phyloP scores from a whole-genome alignment of 1,140 invertebrate species.

The Trypoxylus dichotomus region DNA sequence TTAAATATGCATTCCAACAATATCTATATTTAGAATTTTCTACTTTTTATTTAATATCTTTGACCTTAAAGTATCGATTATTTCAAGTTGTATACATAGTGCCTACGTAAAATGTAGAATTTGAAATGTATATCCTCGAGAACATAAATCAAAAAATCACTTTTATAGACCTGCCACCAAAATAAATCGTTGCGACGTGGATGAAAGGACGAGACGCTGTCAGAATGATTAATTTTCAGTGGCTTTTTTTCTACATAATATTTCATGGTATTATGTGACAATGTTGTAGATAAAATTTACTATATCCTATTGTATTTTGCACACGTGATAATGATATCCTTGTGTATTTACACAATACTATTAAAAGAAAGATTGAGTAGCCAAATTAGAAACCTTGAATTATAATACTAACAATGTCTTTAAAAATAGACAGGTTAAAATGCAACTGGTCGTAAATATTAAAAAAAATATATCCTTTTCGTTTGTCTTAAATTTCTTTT shows the following conservation, averaged over 20 bases:
- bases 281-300: not conserved
- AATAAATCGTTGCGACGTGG: too few species aligned
- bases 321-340: not conserved
- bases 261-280: not conserved
- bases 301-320: not conserved
- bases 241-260: not conserved
- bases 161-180: too few species aligned
- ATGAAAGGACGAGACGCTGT: too few species aligned
- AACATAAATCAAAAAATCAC: too few species aligned
- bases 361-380: not conserved
- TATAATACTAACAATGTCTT: not conserved
- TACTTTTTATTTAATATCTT: too few species aligned
- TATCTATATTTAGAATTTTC: too few species aligned
- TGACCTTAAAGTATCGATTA: too few species aligned
- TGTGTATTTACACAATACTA: not conserved
- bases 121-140: too few species aligned
- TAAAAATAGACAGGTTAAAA: constrained; percentile 3
- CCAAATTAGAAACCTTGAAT: not conserved
- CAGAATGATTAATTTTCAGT: not conserved
- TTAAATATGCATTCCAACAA: too few species aligned
- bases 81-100: too few species aligned
- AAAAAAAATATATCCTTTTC: not conserved
- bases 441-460: not conserved
- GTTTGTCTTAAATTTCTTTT: not conserved
- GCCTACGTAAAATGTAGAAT: too few species aligned